Conservation (phyloP, 2,113 vertebrate genomes). For the Neodon shergylaensis region DNA sequence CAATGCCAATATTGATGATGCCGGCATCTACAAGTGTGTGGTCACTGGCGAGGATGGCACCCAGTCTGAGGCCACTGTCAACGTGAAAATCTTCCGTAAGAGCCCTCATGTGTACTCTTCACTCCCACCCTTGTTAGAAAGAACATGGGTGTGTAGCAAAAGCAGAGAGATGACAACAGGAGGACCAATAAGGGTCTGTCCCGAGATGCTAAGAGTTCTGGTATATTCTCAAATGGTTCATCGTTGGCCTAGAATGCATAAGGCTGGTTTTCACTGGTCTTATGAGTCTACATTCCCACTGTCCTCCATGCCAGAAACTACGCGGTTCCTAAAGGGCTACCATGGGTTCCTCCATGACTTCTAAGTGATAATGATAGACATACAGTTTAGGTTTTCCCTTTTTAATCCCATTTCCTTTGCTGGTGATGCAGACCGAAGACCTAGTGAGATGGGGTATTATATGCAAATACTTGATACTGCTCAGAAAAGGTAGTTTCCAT, state of each 20-base stretch:
- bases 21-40: slow-evolving; percentile 96
- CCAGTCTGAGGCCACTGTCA: slow-evolving; percentile 94
- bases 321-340: not conserved
- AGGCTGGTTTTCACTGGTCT: not conserved
- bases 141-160: not conserved
- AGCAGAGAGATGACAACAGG: not conserved
- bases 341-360: not conserved
- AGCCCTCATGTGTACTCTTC: not conserved
- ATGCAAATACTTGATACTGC: not conserved
- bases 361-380: not conserved
- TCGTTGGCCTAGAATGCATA: not conserved
- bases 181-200: not conserved
- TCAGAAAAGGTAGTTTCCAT: not conserved
- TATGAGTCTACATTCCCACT: not conserved
- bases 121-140: not conserved
- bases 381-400: not conserved
- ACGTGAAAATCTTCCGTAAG: slow-evolving; percentile 98
- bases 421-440: not conserved
- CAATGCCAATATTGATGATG: slow-evolving; percentile 92
- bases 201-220: not conserved
- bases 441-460: not conserved
- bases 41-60: slow-evolving; percentile 89
- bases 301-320: not conserved
- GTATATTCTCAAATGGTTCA: not conserved
- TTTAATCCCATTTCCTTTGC: not conserved